A percentile compares a stretch with the other conserved stretches of the same genome.
phyloP scores from a whole-genome alignment of 2,888 invertebrate genomes.

The Lasioglossum calceatum region DNA sequence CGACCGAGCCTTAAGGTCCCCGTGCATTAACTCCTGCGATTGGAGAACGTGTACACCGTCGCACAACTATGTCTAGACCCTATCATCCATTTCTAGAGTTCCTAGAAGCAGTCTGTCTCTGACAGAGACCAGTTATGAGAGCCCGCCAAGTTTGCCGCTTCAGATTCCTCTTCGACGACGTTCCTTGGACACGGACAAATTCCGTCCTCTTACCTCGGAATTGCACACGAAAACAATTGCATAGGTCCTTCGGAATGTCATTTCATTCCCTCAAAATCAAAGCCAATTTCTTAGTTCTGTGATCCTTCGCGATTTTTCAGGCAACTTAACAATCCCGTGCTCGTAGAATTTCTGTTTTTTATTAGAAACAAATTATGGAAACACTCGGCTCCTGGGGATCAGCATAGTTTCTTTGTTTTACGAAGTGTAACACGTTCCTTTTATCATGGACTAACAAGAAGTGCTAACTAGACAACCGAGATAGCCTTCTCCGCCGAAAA shows the following conservation, averaged over 20 bases:
- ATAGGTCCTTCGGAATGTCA: too few relatives aligned
- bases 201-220: not conserved
- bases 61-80: conserved; percentile 16
- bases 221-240: not conserved
- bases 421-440: not conserved
- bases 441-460: not conserved
- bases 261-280: too few relatives aligned
- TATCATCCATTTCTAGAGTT: conserved; percentile 29
- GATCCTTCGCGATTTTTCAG: too few relatives aligned
- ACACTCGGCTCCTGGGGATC: too few relatives aligned
- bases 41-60: conserved; percentile 2
- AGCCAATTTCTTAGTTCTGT: too few relatives aligned
- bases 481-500: not conserved
- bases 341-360: too few relatives aligned
- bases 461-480: not conserved
- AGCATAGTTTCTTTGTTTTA: not conserved
- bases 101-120: conserved; percentile 23
- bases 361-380: too few relatives aligned
- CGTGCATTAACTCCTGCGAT: not conserved
- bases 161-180: not conserved
- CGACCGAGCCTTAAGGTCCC: not conserved
- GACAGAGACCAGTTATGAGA: conserved; percentile 17
- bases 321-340: too few relatives aligned
- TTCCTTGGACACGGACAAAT: not conserved
- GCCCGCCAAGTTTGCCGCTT: conserved; percentile 8